Conservation (phyloP, 2,888 invertebrate genomes). For the Philopedon plagiatum region DNA sequence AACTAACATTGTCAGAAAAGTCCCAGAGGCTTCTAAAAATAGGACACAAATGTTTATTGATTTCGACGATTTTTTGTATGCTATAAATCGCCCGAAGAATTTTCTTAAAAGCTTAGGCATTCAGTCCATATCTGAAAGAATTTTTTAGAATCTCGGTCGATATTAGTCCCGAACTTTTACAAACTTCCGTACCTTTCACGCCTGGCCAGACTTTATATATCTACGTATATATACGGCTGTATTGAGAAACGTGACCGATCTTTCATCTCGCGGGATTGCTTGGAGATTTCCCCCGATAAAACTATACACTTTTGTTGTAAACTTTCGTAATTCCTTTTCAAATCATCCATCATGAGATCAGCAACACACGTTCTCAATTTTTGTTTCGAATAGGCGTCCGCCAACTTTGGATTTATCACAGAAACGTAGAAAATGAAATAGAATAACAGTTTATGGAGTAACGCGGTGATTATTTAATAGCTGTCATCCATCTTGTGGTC, state of each 20-base stretch:
- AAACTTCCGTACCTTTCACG: constrained; percentile 53
- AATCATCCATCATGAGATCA: constrained; percentile 69
- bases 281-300: constrained; percentile 74
- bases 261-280: constrained; percentile 70
- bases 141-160: constrained; percentile 42
- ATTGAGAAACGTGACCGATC: constrained; percentile 72
- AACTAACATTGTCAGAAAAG: too few relatives aligned
- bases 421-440: constrained; percentile 56
- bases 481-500: constrained; percentile 57
- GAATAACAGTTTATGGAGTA: constrained; percentile 55
- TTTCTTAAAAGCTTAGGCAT: constrained; percentile 7
- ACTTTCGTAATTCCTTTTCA: constrained; percentile 69
- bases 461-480: constrained; percentile 60
- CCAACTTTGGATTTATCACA: constrained; percentile 50
- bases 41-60: too few relatives aligned
- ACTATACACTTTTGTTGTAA: constrained; percentile 72
- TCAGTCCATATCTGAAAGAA: constrained; percentile 16
- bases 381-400: constrained; percentile 56
- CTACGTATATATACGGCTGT: constrained; percentile 58
- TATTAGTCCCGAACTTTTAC: constrained; percentile 50
- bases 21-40: too few relatives aligned
- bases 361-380: constrained; percentile 65
- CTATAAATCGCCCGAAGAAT: background rate
- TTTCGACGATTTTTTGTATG: background rate
- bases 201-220: constrained; percentile 49